Percentiles rank a stretch among this genome's conserved stretches.
Evolutionary conservation across 2,113 vertebrate species (phyloP).

Genomic region (Myotis lucifugus): DNA sequence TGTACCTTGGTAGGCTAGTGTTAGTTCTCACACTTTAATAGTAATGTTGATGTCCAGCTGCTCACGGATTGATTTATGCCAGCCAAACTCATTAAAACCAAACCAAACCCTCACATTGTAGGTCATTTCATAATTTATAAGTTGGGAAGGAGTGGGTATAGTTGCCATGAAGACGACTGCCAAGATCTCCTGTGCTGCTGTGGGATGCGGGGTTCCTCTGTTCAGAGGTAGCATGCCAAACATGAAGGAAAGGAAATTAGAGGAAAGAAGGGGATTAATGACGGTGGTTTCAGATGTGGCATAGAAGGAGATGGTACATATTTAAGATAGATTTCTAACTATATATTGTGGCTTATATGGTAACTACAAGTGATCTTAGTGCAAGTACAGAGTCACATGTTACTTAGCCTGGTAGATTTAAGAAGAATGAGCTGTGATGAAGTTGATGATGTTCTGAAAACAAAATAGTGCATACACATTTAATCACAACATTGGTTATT

Average conservation of each 20-base stretch:
- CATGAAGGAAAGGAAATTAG: background rate
- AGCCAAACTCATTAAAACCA: background rate
- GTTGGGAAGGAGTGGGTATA: background rate
- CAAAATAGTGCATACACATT: slow-evolving; percentile 17
- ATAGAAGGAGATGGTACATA: background rate
- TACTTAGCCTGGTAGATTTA: background rate
- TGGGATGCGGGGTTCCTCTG: background rate
- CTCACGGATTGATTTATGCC: background rate
- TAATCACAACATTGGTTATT: slow-evolving; percentile 28
- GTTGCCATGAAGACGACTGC: background rate
- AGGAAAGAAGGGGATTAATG: background rate
- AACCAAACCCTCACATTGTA: background rate
- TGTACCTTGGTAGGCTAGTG: slow-evolving; percentile 6
- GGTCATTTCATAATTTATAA: background rate
- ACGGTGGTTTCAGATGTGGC: background rate
- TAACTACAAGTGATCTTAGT: background rate
- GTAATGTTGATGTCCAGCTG: background rate
- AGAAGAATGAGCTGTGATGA: background rate
- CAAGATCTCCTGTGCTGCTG: background rate
- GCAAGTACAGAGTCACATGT: background rate
- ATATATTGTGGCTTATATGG: slow-evolving; percentile 5
- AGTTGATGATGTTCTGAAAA: slow-evolving; percentile 21
- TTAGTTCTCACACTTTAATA: slow-evolving; percentile 38
- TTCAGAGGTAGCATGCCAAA: background rate
- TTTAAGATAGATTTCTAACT: slow-evolving; percentile 30